phyloP scores from a whole-genome alignment of 1,140 invertebrate genomes.

The Sycophila sp. region DNA sequence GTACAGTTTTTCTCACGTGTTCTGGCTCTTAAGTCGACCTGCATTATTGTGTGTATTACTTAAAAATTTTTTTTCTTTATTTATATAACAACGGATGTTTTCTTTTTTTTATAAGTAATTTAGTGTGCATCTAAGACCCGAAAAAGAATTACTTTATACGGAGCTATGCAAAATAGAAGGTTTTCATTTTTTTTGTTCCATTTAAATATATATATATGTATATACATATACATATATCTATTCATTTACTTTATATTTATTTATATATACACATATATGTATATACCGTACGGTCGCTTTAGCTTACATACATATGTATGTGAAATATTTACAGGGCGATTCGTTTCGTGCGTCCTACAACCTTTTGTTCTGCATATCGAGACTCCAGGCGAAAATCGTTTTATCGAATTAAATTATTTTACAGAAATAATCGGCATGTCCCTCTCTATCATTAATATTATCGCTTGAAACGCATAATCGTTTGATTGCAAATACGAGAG shows the following conservation, averaged over 20 bases:
- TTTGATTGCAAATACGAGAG: constrained; percentile 34
- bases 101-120: constrained; percentile 61
- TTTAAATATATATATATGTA: constrained; percentile 58
- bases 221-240: constrained; percentile 56
- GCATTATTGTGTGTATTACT: constrained; percentile 40
- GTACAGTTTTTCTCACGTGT: constrained; percentile 22
- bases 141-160: constrained; percentile 60
- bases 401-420: constrained; percentile 18
- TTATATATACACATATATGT: constrained; percentile 43
- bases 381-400: background rate
- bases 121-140: constrained; percentile 62
- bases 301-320: constrained; percentile 31
- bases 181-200: constrained; percentile 57
- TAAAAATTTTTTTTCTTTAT: constrained; percentile 46
- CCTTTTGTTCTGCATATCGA: constrained; percentile 15
- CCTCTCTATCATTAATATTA: background rate
- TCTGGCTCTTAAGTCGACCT: constrained; percentile 28
- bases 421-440: constrained; percentile 6
- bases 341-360: constrained; percentile 29
- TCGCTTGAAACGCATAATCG: background rate
- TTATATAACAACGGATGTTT: constrained; percentile 52
- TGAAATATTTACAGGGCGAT: constrained; percentile 38
- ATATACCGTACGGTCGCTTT: constrained; percentile 42
- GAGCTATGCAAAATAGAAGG: constrained; percentile 67
- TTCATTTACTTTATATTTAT: constrained; percentile 47